These are phyloP conservation scores for Tetranychus truncatus DNA, from an alignment of 2,888 invertebrate species.

Conservation along the genomic window DNA sequence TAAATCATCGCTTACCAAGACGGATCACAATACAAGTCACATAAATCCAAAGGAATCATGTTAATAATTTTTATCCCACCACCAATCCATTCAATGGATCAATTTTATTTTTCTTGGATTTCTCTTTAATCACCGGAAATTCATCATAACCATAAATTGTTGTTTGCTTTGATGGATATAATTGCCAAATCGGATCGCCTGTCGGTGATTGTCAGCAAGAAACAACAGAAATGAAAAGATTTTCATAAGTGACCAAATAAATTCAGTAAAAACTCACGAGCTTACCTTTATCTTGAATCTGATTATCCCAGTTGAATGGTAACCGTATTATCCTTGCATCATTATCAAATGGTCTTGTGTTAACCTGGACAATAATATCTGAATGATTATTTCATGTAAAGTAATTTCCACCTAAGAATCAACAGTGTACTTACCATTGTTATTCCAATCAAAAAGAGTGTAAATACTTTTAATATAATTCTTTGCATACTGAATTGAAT, in stretches of 20 bases:
- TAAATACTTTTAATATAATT: neutral
- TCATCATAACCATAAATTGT: neutral
- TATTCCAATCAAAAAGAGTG: neutral
- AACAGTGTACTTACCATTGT: neutral
- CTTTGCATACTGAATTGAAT: neutral
- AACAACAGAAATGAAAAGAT: too few species aligned
- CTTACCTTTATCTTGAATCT: neutral
- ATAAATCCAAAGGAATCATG: too few species aligned
- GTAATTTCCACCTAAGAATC: too few species aligned
- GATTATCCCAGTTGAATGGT: neutral
- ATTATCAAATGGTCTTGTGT: neutral
- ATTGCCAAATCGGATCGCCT: constrained; percentile 5
- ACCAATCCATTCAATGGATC: neutral
- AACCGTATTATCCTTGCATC: neutral
- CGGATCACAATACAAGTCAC: too few species aligned
- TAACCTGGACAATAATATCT: neutral
- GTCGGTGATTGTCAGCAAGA: too few species aligned
- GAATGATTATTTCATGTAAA: too few species aligned
- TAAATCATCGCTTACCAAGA: too few species aligned
- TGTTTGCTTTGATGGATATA: neutral
- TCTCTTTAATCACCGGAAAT: neutral
- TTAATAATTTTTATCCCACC: neutral
- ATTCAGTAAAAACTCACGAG: neutral
- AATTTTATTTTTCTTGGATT: neutral
- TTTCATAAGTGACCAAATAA: too few species aligned